phyloP scores from a whole-genome alignment of 2,797 vertebrate genomes.

The Antennarius maculatus region DNA sequence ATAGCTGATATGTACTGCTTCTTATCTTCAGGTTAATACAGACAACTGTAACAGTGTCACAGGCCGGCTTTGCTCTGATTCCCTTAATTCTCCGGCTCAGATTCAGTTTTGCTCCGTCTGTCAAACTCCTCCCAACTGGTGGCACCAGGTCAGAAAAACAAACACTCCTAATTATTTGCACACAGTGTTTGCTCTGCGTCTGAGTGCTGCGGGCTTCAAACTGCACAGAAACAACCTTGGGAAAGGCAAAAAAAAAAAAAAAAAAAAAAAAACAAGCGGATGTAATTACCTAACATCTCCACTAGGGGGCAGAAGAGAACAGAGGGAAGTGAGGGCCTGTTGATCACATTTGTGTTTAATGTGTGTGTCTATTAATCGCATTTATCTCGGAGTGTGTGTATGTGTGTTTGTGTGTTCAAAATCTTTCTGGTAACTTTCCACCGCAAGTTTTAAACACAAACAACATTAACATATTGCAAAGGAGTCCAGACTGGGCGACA shows the following conservation, averaged over 20 bases:
- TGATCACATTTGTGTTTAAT: too few relatives aligned
- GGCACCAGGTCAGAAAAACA: slow-evolving; percentile 28
- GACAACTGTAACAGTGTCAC: too few relatives aligned
- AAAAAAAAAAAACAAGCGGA: neutral
- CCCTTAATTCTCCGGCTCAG: neutral
- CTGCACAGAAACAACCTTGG: slow-evolving; percentile 59
- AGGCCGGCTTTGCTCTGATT: neutral
- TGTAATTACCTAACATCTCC: slow-evolving; percentile 20
- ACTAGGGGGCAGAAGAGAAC: slow-evolving; percentile 58
- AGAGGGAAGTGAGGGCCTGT: slow-evolving; percentile 1
- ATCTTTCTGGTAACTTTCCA: slow-evolving; percentile 28
- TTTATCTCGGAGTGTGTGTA: slow-evolving; percentile 11
- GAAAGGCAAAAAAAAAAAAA: neutral
- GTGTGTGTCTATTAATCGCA: slow-evolving; percentile 5
- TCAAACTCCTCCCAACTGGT: slow-evolving; percentile 4
- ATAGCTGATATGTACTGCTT: too few relatives aligned
- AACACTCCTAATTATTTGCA: slow-evolving; percentile 45
- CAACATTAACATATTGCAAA: slow-evolving; percentile 17
- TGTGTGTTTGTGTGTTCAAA: neutral
- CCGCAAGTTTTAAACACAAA: slow-evolving; percentile 2
- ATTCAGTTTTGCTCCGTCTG: neutral
- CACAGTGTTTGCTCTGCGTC: slow-evolving; percentile 37
- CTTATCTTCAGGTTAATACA: too few relatives aligned
- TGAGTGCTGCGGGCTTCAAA: slow-evolving; percentile 38
- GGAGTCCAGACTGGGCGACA: slow-evolving; percentile 38